Base-by-base conservation (phyloP, 2,888 invertebrate genomes). In the Polymixis lichenea region DNA sequence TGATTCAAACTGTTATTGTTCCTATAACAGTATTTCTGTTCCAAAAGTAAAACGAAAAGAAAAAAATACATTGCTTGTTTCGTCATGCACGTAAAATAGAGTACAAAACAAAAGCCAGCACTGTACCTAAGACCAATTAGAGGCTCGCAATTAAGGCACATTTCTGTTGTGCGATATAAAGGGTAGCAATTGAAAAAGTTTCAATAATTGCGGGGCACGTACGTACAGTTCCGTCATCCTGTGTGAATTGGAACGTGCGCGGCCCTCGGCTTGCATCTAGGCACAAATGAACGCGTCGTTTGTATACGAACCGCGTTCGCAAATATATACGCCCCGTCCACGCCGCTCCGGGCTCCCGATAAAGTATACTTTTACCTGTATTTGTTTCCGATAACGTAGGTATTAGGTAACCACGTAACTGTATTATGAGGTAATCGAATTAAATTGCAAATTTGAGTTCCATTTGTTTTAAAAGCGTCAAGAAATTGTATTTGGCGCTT, bases 121-220 rank as follows among this genome's bases (percentile, higher is more conserved):
- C 32, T 28, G 67, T 55, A 62, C 51, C 55, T 51, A 43, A 68
- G 64, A 46, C 46, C 76, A 80, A 81, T 85, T 73, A 81, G 76
- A 78, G 38, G 58, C 62, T 73, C 72, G 76, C 81, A 85, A 88
- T 89, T 86, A 87, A 83, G 70, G 83, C 38, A 71, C 78, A 76
- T 32, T 81, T 78, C 81, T 80, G 83, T 85, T 82, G 84, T 81
- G 72, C 77, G 79, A 85, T 75, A 83, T 80, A 71, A 86, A 89
- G 85, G 87, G 83, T 84, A 76, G 66, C 67, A 89, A 92, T 92
- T 91, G 90, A 91, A 93, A 93, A 92, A 92, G 90, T 92, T 92
- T 91, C 89, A 91, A 92, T 92, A 91, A 92, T 92, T 90, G 89
- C 86, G 75, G 43, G 75, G 78, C 82, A 84, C 86, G 83, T 86